Evolutionary conservation across 1,140 invertebrate genomes (phyloP), one percentile per base, ranked within the genome.

Genomic region (Drosophila parabipectinata): DNA sequence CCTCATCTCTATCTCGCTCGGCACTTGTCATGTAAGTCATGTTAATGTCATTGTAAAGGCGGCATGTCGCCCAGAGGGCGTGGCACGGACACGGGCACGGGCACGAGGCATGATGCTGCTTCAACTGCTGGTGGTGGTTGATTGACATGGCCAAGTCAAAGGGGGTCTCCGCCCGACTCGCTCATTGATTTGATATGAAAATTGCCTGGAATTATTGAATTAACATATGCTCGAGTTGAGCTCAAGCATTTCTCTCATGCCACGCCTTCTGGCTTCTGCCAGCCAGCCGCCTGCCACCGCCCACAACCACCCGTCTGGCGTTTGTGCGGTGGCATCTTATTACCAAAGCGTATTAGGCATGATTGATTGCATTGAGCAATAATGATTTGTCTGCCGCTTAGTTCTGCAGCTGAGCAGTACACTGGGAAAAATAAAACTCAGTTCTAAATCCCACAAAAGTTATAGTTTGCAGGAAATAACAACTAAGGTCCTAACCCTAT

Each of bases 151-250:
- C 59, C 56, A 48, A 59, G 54, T 58, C 72, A 41, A 61, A 34
- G 60, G 39, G 44, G 47, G 41, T 18, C 53, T 34, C 60, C 44
- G 45, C 62, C 53, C 47, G 58, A 30, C n/a, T 66, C 60, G 60
- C 57, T 66, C 60, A 75, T 73, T 69, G 79, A 88, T 87, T 82
- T 90, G 69, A 90, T 87, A 90, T 90, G 87, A 90, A 90, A 90
- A 90, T 90, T 90, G 81, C 82, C 82, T 79, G 81, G 87, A 90
- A 90, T 90, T 90, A 90, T 90, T 90, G 87, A 87, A 90, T 90
- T 90, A 90, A 87, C 84, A 82, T 88, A 87, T 90, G 87, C 81
- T 77, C 73, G 76, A 87, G 76, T 83, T 90, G 87, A 83, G 79
- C 68, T 47, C 61, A 83, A 88, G 83, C 79, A 89, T 88, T 77